A percentile compares a stretch with the other conserved stretches of the same genome.
These are phyloP conservation scores for Drosophila mulleri DNA, from an alignment of 2,888 invertebrate genomes.

Conservation along the genomic window DNA sequence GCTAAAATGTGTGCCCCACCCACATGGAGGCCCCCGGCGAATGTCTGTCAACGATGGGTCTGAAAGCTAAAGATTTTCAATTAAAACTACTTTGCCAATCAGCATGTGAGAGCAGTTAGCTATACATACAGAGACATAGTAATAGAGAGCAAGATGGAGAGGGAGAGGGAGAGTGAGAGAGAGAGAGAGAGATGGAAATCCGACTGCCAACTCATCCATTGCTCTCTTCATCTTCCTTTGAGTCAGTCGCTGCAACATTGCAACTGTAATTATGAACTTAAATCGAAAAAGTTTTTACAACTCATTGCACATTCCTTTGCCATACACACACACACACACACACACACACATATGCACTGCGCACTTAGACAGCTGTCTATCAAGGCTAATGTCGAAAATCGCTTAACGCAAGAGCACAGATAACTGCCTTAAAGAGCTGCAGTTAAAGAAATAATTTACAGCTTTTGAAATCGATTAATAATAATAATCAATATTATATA, in stretches of 20 bases:
- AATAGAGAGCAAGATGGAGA: no score
- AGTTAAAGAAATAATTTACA: slow-evolving; percentile 25
- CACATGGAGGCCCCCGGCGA: slow-evolving; percentile 1
- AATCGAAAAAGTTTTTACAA: slow-evolving; percentile 78
- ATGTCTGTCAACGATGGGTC: slow-evolving; percentile 41
- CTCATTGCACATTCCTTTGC: slow-evolving; percentile 72
- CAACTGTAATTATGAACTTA: slow-evolving; percentile 78
- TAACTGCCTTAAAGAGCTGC: slow-evolving; percentile 3
- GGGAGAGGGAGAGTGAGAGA: background rate
- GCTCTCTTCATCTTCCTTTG: slow-evolving; percentile 6
- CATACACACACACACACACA: slow-evolving; percentile 21
- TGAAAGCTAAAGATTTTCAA: slow-evolving; percentile 76
- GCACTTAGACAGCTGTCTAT: slow-evolving; percentile 62
- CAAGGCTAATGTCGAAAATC: slow-evolving; percentile 44
- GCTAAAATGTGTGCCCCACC: background rate
- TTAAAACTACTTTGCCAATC: slow-evolving; percentile 79
- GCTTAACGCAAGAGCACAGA: slow-evolving; percentile 20
- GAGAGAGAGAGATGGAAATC: slow-evolving; percentile 1
- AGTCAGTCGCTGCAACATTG: slow-evolving; percentile 45
- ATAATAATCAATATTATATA: no score
- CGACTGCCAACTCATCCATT: background rate
- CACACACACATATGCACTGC: slow-evolving; percentile 1
- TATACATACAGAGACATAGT: slow-evolving; percentile 7
- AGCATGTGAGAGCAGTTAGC: slow-evolving; percentile 54
- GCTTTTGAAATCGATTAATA: background rate